Evolutionary conservation across 2,797 vertebrate genomes (phyloP), one percentile per base, ranked within the genome.

Genomic region (Dryobates pubescens): DNA sequence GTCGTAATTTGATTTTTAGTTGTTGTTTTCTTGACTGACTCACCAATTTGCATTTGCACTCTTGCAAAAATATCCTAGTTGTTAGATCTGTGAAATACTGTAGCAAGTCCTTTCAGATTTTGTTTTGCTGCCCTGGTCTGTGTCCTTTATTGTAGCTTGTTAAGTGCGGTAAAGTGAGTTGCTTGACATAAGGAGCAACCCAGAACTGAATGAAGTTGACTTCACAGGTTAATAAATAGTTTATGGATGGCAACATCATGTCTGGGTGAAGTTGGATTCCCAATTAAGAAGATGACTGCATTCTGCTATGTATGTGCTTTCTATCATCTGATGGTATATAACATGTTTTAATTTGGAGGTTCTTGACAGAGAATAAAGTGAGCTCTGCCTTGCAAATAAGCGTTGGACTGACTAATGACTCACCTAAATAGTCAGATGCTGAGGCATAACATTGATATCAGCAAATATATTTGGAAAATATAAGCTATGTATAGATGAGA

Each of bases 121-220:
- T 32, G 1, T 30, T 56, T 83, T 79, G 8, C 43, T 86, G 47
- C 32, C 17, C 36, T 70, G 11, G 2, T 69, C 54, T 82, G 19
- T 71, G 74, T 68, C 18, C 14, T 78, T 73, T 64, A 23, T 11
- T 9, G 19, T 49, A 62, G 23, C 14, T 89, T 81, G 20, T 70
- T 67, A 27, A 0, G 0, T 49, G 8, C 56, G 63, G 34, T 65
- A 4, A 41, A 53, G 36, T 67, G 14, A 69, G 17, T 56, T 0
- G 2, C 41, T 78, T 91, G 29, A 70, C n/a, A 18, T n/a, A 63
- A 86, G 88, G 32, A 67, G 29, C 27, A 77, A n/a, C 11, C 20
- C 38, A 51, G 34, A 83, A 73, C 1, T 13, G 65, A 83, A 74
- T 13, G 1, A 69, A 69, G 23, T 65, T 83, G 61, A 65, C 41